These are phyloP conservation scores for Papilio xuthus DNA, from an alignment of 1,140 invertebrate species.

Conservation along the genomic window DNA sequence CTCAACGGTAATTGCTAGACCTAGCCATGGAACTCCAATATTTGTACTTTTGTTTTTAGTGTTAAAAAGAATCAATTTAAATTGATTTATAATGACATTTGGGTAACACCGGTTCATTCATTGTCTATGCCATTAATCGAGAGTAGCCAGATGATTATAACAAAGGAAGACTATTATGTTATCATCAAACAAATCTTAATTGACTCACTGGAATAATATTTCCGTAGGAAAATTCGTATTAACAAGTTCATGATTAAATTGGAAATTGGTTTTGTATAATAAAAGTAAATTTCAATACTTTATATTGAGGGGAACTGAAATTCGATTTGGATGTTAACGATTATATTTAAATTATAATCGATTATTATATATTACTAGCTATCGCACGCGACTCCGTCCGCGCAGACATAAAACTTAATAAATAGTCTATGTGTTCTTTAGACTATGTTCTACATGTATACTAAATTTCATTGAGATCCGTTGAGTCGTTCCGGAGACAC, in stretches of 20 bases:
- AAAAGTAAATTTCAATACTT: conserved; percentile 1
- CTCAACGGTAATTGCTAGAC: no score
- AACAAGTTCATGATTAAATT: conserved; percentile 31
- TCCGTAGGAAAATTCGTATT: conserved; percentile 23
- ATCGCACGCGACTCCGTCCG: no score
- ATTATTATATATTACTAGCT: no score
- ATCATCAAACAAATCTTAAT: conserved; percentile 36
- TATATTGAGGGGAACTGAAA: background rate
- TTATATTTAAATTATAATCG: background rate
- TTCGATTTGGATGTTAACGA: background rate
- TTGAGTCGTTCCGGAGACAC: no score
- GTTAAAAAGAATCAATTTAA: no score
- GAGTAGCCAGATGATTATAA: background rate
- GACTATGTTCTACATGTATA: no score
- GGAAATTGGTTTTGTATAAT: conserved; percentile 9
- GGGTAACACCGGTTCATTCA: background rate
- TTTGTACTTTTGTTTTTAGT: no score
- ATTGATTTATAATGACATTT: background rate
- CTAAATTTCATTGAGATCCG: background rate
- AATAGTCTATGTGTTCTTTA: no score
- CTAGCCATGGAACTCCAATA: no score
- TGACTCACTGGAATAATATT: conserved; percentile 31
- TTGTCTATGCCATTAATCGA: conserved; percentile 27
- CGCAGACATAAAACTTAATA: no score
- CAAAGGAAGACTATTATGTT: conserved; percentile 26